These are phyloP conservation scores for Anarhynchus alexandrinus DNA, from an alignment of 2,113 vertebrate species.

Conservation along the genomic window DNA sequence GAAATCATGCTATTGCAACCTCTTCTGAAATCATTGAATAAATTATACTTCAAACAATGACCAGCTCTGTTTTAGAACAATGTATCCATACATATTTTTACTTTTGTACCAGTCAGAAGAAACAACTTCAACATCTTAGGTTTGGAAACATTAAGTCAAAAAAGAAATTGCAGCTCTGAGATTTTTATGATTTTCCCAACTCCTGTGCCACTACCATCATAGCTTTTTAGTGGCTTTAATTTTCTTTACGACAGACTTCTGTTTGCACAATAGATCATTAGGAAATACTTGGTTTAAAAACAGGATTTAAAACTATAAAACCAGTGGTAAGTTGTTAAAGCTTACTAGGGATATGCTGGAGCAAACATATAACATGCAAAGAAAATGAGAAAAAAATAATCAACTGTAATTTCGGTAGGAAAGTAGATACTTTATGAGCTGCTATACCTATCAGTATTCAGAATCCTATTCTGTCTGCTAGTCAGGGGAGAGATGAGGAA, in stretches of 20 bases:
- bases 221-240: background rate
- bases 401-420: background rate
- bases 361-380: accelerated
- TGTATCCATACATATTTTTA: background rate
- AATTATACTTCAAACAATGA: background rate
- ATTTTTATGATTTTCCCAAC: background rate
- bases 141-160: background rate
- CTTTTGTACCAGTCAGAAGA: background rate
- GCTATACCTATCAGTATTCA: background rate
- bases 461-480: background rate
- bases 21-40: background rate
- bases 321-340: background rate
- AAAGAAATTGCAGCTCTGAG: background rate
- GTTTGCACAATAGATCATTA: background rate
- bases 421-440: background rate
- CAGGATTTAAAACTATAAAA: background rate
- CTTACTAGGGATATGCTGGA: background rate
- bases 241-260: background rate
- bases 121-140: background rate
- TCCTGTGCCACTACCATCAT: background rate
- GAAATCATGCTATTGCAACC: background rate
- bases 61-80: background rate
- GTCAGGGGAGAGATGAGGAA: background rate
- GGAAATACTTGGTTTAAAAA: background rate
- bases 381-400: background rate